A percentile compares a stretch with the other conserved stretches of the same genome.
Evolutionary conservation across 2,797 vertebrate genomes (phyloP).

Genomic region (Crypturellus tataupa): DNA sequence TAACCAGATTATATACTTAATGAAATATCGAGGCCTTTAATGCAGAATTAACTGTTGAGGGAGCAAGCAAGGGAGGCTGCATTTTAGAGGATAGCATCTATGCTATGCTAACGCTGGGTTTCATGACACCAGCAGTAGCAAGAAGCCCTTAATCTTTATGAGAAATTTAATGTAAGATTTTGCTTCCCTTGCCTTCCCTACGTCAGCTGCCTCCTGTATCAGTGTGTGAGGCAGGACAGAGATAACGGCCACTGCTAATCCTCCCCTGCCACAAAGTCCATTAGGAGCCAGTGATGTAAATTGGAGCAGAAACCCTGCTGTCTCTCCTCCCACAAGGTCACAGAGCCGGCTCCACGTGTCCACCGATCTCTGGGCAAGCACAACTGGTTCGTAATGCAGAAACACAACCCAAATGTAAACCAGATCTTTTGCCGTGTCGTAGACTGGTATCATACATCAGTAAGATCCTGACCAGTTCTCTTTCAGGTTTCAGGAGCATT

Average conservation of each 20-base stretch:
- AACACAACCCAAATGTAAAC: background rate
- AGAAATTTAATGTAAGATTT: background rate
- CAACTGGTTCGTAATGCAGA: background rate
- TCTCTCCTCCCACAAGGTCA: constrained; percentile 11
- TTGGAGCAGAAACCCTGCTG: constrained; percentile 28
- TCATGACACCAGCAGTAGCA: background rate
- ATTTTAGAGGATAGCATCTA: background rate
- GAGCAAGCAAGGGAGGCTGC: background rate
- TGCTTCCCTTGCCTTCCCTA: background rate
- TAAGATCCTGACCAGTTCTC: background rate
- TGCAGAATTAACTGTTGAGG: constrained; percentile 12
- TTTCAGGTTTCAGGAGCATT: background rate
- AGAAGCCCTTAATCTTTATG: background rate
- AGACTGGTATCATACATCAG: background rate
- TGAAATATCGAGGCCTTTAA: constrained; percentile 21
- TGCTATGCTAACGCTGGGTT: background rate
- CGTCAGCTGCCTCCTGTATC: background rate
- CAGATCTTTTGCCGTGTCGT: background rate
- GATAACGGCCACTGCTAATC: constrained; percentile 54
- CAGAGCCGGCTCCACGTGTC: background rate
- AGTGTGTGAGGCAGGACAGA: background rate
- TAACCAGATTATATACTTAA: constrained; percentile 35
- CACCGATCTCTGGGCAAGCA: background rate
- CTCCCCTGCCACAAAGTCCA: background rate
- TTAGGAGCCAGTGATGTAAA: constrained; percentile 53